phyloP scores from a whole-genome alignment of 1,140 invertebrate genomes.

The Oryctes rhinoceros region DNA sequence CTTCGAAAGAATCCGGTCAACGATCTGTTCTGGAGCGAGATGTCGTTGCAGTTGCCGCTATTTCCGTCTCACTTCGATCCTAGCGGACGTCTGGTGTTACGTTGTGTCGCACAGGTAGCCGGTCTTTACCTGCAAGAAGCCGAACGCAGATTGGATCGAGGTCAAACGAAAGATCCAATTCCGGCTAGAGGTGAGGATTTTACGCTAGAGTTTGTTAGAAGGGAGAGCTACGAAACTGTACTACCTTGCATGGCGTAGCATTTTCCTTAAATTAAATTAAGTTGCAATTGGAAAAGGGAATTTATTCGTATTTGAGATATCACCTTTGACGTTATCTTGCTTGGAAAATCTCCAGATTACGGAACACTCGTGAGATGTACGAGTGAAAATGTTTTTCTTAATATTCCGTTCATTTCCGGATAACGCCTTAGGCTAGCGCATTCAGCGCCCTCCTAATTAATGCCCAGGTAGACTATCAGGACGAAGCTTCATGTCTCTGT shows the following conservation, averaged over 20 bases:
- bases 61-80: constrained; percentile 59
- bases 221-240: neutral
- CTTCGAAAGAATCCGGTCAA: neutral
- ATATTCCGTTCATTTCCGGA: too few species aligned
- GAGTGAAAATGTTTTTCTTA: too few species aligned
- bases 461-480: too few species aligned
- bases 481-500: too few species aligned
- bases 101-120: constrained; percentile 66
- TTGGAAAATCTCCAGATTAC: too few species aligned
- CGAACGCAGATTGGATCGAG: constrained; percentile 62
- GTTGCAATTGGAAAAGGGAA: neutral
- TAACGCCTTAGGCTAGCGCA: too few species aligned
- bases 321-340: too few species aligned
- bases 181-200: constrained; percentile 66
- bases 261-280: neutral
- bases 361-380: too few species aligned
- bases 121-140: constrained; percentile 66
- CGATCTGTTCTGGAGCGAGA: constrained; percentile 57
- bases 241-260: neutral
- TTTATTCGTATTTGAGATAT: too few species aligned
- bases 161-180: constrained; percentile 65
- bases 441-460: too few species aligned
- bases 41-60: constrained; percentile 56
- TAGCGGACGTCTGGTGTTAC: constrained; percentile 61
- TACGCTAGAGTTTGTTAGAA: neutral